Percentiles rank a stretch among this genome's conserved stretches.
Conservation (phyloP, 2,888 invertebrate genomes). For the Lithosia quadra region DNA sequence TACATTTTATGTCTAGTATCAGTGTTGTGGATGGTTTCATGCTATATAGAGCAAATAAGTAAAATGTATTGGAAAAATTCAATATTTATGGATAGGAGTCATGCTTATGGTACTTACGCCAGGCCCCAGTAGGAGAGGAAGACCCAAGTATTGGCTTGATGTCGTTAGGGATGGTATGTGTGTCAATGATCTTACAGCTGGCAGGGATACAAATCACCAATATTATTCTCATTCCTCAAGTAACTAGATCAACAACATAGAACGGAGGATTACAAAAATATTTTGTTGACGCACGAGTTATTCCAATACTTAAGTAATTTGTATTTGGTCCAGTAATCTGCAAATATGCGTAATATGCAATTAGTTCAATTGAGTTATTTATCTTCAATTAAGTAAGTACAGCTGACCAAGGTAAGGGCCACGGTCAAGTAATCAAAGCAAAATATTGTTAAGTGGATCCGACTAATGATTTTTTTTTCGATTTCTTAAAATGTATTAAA, state of each 20-base stretch:
- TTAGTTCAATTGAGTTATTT: neutral
- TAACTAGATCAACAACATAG: neutral
- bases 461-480: no score
- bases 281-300: neutral
- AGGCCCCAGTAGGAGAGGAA: no score
- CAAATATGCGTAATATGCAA: neutral
- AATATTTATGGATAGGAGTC: neutral
- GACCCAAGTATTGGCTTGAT: no score
- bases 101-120: no score
- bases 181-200: no score
- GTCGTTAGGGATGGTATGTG: no score
- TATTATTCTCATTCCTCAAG: no score
- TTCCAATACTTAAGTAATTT: neutral
- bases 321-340: neutral
- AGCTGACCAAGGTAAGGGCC: neutral
- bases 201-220: no score
- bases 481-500: no score
- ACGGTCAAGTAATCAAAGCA: neutral
- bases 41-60: conserved; percentile 18
- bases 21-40: conserved; percentile 35
- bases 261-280: neutral
- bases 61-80: neutral
- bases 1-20: conserved; percentile 28
- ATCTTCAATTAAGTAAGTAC: neutral
- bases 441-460: neutral